Percentiles rank a stretch among this genome's conserved stretches.
Evolutionary conservation across 2,888 invertebrate genomes (phyloP).

Genomic region (Drosophila mimetica): DNA sequence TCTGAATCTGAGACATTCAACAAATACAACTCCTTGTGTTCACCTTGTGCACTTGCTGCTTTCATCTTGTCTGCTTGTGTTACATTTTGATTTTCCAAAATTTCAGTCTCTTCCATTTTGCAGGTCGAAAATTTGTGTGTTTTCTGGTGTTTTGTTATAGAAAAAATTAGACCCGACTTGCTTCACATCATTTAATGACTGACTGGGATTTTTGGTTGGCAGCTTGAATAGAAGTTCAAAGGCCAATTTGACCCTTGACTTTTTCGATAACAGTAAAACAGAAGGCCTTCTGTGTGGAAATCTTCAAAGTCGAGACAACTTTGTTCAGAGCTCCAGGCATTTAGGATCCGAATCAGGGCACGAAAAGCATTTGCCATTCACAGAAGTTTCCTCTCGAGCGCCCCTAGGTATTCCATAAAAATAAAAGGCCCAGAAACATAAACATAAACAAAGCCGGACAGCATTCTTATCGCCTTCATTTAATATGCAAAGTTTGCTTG

Average conservation of each 20-base stretch:
- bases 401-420: constrained; percentile 34
- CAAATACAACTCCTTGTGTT: background rate
- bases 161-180: constrained; percentile 19
- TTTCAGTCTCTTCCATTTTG: constrained; percentile 31
- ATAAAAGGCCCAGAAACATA: constrained; percentile 34
- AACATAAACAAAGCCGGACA: constrained; percentile 43
- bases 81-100: background rate
- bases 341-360: constrained; percentile 14
- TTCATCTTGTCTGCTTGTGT: constrained; percentile 9
- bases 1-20: background rate
- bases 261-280: constrained; percentile 8
- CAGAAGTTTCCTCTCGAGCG: constrained; percentile 53
- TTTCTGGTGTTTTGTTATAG: background rate
- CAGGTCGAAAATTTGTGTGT: background rate
- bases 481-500: constrained; percentile 69
- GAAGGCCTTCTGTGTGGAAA: constrained; percentile 13
- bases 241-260: constrained; percentile 25
- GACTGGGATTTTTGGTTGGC: background rate
- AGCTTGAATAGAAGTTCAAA: constrained; percentile 29
- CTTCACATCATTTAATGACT: constrained; percentile 25
- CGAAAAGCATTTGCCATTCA: constrained; percentile 7
- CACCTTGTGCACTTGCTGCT: constrained; percentile 7
- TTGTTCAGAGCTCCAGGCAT: constrained; percentile 9
- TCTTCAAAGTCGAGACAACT: constrained; percentile 28
- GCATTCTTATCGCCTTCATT: constrained; percentile 65